These are phyloP conservation scores for Penelope pileata DNA, from an alignment of 2,113 vertebrate species.

Conservation along the genomic window DNA sequence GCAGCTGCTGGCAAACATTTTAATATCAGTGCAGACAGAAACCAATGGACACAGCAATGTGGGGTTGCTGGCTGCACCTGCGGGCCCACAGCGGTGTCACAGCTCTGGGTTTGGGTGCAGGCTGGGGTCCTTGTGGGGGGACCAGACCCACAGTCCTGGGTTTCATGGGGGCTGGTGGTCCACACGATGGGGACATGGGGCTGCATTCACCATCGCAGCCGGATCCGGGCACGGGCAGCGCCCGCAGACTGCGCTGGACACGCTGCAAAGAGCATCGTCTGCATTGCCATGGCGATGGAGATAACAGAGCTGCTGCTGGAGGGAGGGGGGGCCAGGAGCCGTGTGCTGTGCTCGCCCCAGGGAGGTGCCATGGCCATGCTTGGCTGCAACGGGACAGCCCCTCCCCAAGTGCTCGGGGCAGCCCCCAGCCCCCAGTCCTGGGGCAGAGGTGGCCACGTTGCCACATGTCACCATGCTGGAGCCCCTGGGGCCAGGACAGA, in stretches of 20 bases:
- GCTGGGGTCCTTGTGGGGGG: background rate
- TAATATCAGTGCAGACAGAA: background rate
- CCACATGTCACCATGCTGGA: background rate
- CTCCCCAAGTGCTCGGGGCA: accelerated
- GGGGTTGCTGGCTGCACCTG: accelerated
- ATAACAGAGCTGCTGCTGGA: background rate
- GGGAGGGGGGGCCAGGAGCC: slow-evolving; percentile 2
- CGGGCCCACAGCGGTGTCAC: background rate
- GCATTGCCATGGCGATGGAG: slow-evolving; percentile 64
- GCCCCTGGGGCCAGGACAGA: accelerated
- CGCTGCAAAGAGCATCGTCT: background rate
- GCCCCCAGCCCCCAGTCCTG: accelerated
- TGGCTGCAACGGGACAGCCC: background rate
- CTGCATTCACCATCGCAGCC: accelerated
- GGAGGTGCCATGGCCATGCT: background rate
- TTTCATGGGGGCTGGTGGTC: background rate
- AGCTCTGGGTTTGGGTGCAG: background rate
- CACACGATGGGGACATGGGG: background rate
- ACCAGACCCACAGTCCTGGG: background rate
- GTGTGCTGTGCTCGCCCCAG: background rate
- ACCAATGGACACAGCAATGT: accelerated
- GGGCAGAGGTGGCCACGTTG: background rate
- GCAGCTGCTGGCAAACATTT: background rate
- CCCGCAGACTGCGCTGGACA: background rate
- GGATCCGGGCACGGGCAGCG: background rate